phyloP scores from a whole-genome alignment of 2,113 vertebrate genomes.

The Microtus richardsoni region DNA sequence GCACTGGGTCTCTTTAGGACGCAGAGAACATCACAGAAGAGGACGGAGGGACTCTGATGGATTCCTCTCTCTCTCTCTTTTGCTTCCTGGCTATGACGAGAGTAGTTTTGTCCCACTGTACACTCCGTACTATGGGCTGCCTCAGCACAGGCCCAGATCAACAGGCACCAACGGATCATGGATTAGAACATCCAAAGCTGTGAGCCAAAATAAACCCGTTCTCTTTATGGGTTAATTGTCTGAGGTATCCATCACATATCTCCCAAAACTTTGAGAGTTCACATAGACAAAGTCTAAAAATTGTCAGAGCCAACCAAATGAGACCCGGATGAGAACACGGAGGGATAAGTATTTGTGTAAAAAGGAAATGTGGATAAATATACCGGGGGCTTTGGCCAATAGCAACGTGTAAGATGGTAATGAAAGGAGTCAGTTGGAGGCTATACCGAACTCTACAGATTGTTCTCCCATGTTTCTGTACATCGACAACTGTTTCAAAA shows the following conservation, averaged over 20 bases:
- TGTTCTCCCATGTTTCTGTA: background rate
- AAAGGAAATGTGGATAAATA: background rate
- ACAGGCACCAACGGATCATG: background rate
- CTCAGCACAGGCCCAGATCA: background rate
- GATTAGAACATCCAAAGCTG: background rate
- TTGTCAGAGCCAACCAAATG: background rate
- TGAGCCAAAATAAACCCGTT: background rate
- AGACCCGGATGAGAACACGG: background rate
- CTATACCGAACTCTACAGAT: background rate
- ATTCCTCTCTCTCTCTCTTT: background rate
- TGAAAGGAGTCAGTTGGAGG: background rate
- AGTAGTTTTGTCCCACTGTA: background rate
- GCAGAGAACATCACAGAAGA: background rate
- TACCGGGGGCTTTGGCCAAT: background rate
- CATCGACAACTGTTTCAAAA: constrained; percentile 13
- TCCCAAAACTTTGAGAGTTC: background rate
- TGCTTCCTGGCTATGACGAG: background rate
- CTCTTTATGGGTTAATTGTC: background rate
- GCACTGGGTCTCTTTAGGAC: background rate
- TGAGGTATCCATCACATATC: background rate
- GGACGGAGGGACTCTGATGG: no score
- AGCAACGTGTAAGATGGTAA: background rate
- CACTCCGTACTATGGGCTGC: no score
- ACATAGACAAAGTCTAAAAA: background rate
- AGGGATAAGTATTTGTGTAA: background rate